Conservation (phyloP, 2,797 vertebrate species). For the Pseudopleuronectes americanus region DNA sequence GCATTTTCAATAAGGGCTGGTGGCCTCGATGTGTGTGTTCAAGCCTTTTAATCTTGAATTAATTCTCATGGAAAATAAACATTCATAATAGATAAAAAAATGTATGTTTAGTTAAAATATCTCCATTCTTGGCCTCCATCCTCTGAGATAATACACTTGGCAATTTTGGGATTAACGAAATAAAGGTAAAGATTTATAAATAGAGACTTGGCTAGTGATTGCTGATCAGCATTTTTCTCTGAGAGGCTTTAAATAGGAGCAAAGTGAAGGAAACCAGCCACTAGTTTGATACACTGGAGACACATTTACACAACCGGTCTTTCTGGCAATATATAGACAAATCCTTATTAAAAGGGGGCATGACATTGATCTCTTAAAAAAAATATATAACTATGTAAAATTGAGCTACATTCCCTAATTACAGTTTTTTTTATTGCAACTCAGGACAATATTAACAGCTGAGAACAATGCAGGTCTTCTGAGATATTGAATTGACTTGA, state of each 20-base stretch:
- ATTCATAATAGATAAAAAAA: neutral
- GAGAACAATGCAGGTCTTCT: neutral
- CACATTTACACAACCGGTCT: neutral
- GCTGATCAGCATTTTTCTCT: neutral
- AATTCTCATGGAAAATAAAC: neutral
- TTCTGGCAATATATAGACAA: neutral
- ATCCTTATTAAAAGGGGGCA: neutral
- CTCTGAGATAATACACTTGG: slow-evolving; percentile 6
- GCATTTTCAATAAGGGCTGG: slow-evolving; percentile 34
- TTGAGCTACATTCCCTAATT: neutral
- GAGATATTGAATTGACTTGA: neutral
- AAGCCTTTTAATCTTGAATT: neutral
- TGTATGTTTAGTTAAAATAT: neutral
- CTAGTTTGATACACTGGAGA: neutral
- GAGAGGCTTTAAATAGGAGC: slow-evolving; percentile 7
- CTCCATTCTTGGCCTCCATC: neutral
- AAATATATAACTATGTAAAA: too few species aligned
- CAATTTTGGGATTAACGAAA: neutral
- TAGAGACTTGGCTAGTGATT: slow-evolving; percentile 13
- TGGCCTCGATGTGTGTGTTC: slow-evolving; percentile 8
- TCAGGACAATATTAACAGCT: neutral
- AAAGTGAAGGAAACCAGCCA: slow-evolving; percentile 25
- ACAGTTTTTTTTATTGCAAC: neutral
- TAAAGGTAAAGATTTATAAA: neutral
- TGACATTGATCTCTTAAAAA: neutral